Evolutionary conservation across 2,113 vertebrate species (phyloP), one percentile per base, ranked within the genome.

Genomic region (Paedocypris sp.): DNA sequence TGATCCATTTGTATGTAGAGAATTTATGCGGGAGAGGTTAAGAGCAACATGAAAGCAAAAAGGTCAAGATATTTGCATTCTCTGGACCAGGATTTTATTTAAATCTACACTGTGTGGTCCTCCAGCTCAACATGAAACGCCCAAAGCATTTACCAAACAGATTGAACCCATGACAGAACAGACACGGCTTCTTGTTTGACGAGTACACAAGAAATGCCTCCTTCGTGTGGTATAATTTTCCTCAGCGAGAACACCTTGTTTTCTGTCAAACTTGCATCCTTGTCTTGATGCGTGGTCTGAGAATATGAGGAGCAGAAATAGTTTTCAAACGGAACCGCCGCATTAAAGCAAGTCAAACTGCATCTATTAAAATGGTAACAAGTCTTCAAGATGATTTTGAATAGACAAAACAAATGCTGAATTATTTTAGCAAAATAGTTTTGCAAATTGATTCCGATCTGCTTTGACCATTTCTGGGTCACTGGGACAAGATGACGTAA

Each of bases 91-190:
- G 45, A 61, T 31, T 71, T 58, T 12, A 11, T 50, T 51, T 71
- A 47, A 62, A 60, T 22, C 46, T 64, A n/a, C n/a, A n/a, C n/a
- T n/a, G 23, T 52, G 4, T 38, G 46, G 56, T 47, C 74, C 60
- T 38, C 62, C 62, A 69, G 16, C 61, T 50, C 59, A 47, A n/a
- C n/a, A n/a, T n/a, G n/a, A 4, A 41, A 52, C 52, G 25, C 28
- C 11, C 23, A 39, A 18, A 53, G 36, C 57, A 75, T 81, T 73
- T 58, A 67, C 77, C 73, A 75, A 56, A 70, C 42, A 62, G 62
- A 69, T 66, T 67, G 66, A 70, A 52, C 41, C 58, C 22, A 57
- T 58, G 62, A 66, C 49, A 47, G 45, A 66, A 51, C 5, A 50
- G 48, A 67, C 45, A 48, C 12, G 39, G 52, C 49, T 53, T 62